phyloP scores from a whole-genome alignment of 2,113 vertebrate genomes.

The Chloropsis cyanopogon region DNA sequence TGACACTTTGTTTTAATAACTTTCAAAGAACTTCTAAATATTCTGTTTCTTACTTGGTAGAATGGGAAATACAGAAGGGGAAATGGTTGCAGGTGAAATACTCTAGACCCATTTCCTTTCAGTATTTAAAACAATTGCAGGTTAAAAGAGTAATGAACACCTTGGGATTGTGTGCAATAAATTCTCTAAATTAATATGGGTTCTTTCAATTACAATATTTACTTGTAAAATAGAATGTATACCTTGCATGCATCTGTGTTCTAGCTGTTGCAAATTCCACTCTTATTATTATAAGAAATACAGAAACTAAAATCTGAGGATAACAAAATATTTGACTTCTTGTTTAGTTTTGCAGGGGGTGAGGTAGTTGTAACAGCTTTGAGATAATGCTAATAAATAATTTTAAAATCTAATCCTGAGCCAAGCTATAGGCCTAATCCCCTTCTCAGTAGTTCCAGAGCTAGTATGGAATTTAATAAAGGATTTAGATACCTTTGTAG shows the following conservation, averaged over 20 bases:
- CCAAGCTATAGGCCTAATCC: not conserved
- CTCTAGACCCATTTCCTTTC: not conserved
- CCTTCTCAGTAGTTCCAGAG: not conserved
- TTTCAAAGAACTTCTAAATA: constrained; percentile 22
- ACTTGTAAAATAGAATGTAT: not conserved
- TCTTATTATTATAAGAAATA: not conserved
- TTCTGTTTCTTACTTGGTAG: not conserved
- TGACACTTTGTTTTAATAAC: constrained; percentile 43
- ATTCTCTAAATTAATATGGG: not conserved
- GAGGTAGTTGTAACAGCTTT: not conserved
- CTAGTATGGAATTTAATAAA: not conserved
- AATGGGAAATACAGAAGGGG: not conserved
- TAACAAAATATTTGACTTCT: not conserved
- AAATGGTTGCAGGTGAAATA: not conserved
- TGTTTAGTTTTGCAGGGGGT: not conserved
- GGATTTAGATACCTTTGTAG: not conserved
- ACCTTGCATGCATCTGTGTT: not conserved
- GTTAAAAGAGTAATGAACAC: not conserved
- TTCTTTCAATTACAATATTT: not conserved
- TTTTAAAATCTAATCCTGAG: not conserved
- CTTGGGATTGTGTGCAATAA: not conserved
- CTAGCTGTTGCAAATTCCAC: not conserved
- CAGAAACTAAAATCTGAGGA: not conserved
- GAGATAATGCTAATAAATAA: not conserved
- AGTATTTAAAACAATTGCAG: not conserved